These are phyloP conservation scores for Drosophila pseudotakahashii DNA, from an alignment of 2,888 invertebrate genomes.

Conservation along the genomic window DNA sequence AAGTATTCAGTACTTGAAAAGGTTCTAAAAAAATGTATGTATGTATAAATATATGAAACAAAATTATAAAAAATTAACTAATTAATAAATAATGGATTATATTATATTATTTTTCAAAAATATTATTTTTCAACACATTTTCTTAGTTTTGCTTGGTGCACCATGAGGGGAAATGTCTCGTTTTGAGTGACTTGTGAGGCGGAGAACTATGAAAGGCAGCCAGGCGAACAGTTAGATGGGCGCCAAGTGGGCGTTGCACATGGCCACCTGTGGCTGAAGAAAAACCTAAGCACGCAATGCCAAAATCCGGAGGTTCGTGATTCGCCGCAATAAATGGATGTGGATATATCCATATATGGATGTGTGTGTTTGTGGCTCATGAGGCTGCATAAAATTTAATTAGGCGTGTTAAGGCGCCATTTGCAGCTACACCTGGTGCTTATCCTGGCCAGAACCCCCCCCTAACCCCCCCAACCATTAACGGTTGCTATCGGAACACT, in stretches of 20 bases:
- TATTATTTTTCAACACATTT: background rate
- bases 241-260: constrained; percentile 1
- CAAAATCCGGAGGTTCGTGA: constrained; percentile 50
- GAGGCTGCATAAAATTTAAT: constrained; percentile 78
- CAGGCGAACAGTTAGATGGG: constrained; percentile 16
- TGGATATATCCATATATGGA: constrained; percentile 49
- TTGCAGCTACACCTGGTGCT: constrained; percentile 42
- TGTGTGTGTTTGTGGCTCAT: constrained; percentile 40
- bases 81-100: too few species aligned
- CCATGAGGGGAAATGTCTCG: constrained; percentile 5
- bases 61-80: too few species aligned
- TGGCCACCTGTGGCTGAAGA: constrained; percentile 39
- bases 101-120: too few species aligned
- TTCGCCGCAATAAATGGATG: constrained; percentile 68
- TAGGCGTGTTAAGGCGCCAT: constrained; percentile 73
- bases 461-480: constrained; percentile 15
- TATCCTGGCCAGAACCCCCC: background rate
- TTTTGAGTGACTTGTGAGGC: background rate
- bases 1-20: too few species aligned
- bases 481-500: constrained; percentile 53
- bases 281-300: constrained; percentile 46
- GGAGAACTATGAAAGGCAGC: constrained; percentile 36
- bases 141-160: background rate
- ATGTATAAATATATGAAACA: too few species aligned
- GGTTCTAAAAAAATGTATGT: too few species aligned